phyloP scores from a whole-genome alignment of 2,888 invertebrate genomes.

The Chaetogeoica ovagalla region DNA sequence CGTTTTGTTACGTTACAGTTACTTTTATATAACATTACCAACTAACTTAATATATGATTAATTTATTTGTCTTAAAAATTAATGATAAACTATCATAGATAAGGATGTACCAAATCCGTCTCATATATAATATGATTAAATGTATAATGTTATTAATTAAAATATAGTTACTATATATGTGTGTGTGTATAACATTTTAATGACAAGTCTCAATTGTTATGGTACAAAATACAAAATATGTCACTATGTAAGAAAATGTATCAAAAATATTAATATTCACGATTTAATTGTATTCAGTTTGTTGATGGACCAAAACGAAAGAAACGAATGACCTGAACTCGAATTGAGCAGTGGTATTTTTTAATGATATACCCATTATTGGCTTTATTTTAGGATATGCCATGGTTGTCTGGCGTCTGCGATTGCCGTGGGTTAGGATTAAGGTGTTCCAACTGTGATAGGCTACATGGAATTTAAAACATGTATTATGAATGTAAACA shows the following conservation, averaged over 20 bases:
- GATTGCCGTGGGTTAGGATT: conserved; percentile 46
- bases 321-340: conserved; percentile 50
- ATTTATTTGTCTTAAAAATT: conserved; percentile 22
- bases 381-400: conserved; percentile 35
- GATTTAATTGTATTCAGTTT: conserved; percentile 36
- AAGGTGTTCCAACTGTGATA: conserved; percentile 51
- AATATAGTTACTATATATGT: conserved; percentile 10
- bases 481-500: conserved; percentile 38
- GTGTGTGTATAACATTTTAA: conserved; percentile 11
- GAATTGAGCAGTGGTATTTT: conserved; percentile 44
- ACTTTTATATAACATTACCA: conserved; percentile 36
- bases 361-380: conserved; percentile 13
- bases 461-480: conserved; percentile 44
- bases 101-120: conserved; percentile 31
- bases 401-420: conserved; percentile 21
- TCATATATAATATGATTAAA: not conserved
- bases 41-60: conserved; percentile 31
- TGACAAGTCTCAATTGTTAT: conserved; percentile 25
- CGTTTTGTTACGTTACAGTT: conserved; percentile 21
- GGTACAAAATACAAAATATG: conserved; percentile 23
- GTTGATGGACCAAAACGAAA: conserved; percentile 49
- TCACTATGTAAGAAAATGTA: conserved; percentile 25
- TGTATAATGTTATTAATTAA: not conserved
- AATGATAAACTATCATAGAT: conserved; percentile 10
- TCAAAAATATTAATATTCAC: conserved; percentile 16